phyloP scores from a whole-genome alignment of 2,113 vertebrate species.

The Orcinus orca region DNA sequence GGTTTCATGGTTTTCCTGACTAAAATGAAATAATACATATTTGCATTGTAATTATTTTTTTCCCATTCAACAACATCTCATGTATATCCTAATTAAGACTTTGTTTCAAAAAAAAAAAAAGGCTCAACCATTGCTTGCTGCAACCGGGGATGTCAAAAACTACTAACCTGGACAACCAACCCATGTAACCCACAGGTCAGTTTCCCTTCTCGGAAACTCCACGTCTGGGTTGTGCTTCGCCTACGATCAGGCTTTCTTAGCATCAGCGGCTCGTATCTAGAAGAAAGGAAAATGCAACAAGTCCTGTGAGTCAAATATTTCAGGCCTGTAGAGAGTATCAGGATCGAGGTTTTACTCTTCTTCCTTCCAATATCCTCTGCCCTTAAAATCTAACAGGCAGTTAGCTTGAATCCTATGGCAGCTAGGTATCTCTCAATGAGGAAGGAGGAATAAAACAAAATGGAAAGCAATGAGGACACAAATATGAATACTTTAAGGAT shows the following conservation, averaged over 20 bases:
- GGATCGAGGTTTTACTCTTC: neutral
- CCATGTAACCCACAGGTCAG: slow-evolving; percentile 93
- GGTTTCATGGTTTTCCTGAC: neutral
- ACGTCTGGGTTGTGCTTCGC: slow-evolving; percentile 95
- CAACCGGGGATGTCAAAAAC: accelerated
- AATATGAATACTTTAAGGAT: neutral
- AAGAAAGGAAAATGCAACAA: neutral
- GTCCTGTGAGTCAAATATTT: neutral
- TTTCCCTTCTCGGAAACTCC: slow-evolving; percentile 93
- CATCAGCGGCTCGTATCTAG: slow-evolving; percentile 95
- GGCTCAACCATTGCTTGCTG: neutral
- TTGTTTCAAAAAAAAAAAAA: neutral
- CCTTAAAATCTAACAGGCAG: neutral
- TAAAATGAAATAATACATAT: neutral
- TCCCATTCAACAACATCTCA: neutral
- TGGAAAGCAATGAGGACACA: neutral
- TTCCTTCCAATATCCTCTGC: neutral
- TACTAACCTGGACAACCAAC: slow-evolving; percentile 93
- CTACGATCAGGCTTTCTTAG: slow-evolving; percentile 91
- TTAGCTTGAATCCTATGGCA: neutral
- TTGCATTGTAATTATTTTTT: neutral
- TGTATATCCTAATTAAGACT: neutral
- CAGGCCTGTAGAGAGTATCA: neutral
- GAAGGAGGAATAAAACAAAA: neutral
- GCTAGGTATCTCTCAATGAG: neutral